Evolutionary conservation across 2,113 vertebrate genomes (phyloP), one percentile per base, ranked within the genome.

Genomic region (Elachura formosa): DNA sequence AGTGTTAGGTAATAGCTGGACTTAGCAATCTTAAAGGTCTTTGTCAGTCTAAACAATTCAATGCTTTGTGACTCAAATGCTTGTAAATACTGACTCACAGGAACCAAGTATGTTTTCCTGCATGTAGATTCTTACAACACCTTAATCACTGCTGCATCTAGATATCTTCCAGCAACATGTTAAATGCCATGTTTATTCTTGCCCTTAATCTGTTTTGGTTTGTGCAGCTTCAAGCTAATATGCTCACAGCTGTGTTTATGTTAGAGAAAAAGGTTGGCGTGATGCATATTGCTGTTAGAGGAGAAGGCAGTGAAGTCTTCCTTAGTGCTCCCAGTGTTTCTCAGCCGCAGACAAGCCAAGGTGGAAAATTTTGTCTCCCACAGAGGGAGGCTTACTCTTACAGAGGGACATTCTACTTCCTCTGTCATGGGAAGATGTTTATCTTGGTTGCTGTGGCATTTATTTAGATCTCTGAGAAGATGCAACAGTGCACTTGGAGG

Each of bases 181-280:
- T 85, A 77, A 88, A 46, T 83, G 64, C 34, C 71, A 41, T 85
- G 85, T 89, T 93, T 96, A 61, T 82, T 95, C 88, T 90, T 91
- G 71, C 34, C 69, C 67, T 80, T 62, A 63, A 29, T 82, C 78
- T 88, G 62, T 87, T 93, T 94, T 62, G 52, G 34, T 91, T 89
- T 85, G 43, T 61, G 81, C 18, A 24, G 25, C 62, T 84, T 94
- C 90, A 89, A 38, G 77, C 51, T 89, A 89, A 52, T 71, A n/a
- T 56, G 45, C n/a, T 80, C 12, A 62, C 96, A 95, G 76, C 84
- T 96, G 84, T 96, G 87, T 93, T 95, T 93, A 73, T n/a, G 25
- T 75, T 89, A 66, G 28, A 78, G 79, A 85, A 40, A 74, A 67
- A 48, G 10, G 8, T 28, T 64, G 62, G 66, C 4, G 15, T 40